These are phyloP conservation scores for Antedon mediterranea DNA, from an alignment of 53 echinoderm and acorn worm species.

Conservation along the genomic window DNA sequence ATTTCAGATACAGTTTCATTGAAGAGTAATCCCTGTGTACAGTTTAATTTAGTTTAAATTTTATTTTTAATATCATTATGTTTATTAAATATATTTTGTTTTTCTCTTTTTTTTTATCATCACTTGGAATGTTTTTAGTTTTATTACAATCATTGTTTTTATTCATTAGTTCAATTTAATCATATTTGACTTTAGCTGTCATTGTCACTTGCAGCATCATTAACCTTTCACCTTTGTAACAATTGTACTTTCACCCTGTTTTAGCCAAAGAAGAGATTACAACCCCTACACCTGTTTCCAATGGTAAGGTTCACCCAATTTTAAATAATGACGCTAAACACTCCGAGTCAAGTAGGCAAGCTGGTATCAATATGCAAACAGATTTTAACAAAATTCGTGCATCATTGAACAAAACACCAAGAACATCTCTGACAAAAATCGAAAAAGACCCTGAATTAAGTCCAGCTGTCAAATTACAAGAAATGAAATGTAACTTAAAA, in stretches of 20 bases:
- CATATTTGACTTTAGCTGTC: background rate
- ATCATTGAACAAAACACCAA: background rate
- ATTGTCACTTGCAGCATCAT: background rate
- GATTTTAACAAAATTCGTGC: background rate
- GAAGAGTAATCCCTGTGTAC: too few species aligned
- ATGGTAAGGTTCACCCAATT: background rate
- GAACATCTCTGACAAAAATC: background rate
- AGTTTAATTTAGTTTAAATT: too few species aligned
- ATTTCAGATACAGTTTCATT: too few species aligned
- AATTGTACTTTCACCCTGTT: background rate
- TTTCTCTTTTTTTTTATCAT: too few species aligned
- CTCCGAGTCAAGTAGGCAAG: background rate
- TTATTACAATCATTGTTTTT: background rate
- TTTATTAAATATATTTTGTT: too few species aligned
- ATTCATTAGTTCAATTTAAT: background rate
- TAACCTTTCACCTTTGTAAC: background rate
- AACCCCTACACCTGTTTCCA: background rate
- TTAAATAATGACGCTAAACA: background rate
- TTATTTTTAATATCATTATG: too few species aligned
- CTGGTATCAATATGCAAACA: background rate
- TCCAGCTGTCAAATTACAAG: background rate
- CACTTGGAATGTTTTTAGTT: too few species aligned
- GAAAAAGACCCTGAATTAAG: background rate
- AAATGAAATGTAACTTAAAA: background rate
- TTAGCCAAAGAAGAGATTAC: background rate